These are phyloP conservation scores for Heliconius congener DNA, from an alignment of 1,140 invertebrate species.

Conservation along the genomic window DNA sequence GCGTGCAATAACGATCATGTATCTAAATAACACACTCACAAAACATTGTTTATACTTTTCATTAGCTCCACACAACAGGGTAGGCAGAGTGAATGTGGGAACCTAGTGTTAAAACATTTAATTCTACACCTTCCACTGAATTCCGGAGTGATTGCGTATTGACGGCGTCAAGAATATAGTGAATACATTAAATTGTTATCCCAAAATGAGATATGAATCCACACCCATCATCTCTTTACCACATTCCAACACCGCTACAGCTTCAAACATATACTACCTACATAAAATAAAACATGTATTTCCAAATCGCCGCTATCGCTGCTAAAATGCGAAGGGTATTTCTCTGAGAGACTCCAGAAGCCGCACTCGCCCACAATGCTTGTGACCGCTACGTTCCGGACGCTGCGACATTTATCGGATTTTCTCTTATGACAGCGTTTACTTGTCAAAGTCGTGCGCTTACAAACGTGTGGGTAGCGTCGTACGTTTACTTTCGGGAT, in stretches of 20 bases:
- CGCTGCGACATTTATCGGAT: slow-evolving; percentile 15
- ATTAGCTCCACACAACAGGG: too few species aligned
- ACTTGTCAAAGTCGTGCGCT: slow-evolving; percentile 9
- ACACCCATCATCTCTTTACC: too few species aligned
- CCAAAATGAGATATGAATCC: too few species aligned
- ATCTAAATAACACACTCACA: too few species aligned
- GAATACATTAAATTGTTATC: too few species aligned
- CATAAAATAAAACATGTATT: background rate
- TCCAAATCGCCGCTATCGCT: background rate
- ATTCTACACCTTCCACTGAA: too few species aligned
- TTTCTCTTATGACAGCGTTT: slow-evolving; percentile 17
- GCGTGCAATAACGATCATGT: too few species aligned
- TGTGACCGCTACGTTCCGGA: slow-evolving; percentile 9
- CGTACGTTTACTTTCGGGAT: background rate
- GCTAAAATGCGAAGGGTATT: background rate
- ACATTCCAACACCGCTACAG: background rate
- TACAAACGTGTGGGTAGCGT: background rate
- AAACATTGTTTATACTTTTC: too few species aligned
- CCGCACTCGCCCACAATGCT: background rate
- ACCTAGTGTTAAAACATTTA: too few species aligned
- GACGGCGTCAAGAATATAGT: too few species aligned
- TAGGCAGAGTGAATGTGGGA: too few species aligned
- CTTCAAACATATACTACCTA: background rate
- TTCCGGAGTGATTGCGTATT: too few species aligned
- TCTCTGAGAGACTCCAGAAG: background rate